Base-by-base conservation (phyloP, 2,888 invertebrate species). In the Xiphydria camelus region DNA sequence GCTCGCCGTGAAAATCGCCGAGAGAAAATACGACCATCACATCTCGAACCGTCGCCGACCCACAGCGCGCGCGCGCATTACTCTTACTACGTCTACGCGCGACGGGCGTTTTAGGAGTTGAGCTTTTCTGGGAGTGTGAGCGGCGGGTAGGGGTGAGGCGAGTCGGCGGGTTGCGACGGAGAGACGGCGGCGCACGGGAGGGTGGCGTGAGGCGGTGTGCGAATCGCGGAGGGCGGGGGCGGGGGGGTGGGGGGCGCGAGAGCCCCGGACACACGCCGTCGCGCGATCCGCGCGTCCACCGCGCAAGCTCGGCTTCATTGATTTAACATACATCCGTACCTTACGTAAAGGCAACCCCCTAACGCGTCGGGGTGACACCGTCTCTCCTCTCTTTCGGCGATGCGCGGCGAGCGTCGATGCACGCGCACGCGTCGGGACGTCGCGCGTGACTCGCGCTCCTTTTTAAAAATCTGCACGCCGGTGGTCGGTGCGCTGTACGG, bases 271-370 rank as follows among this genome's bases (percentile, higher is more conserved):
- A 41, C 52, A 53, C 55, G 58, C 29, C 62, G 52, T 43, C 48
- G 42, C 51, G 25, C 62, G 58, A 55, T 49, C 51, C 51, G 45
- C 53, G 54, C n/a, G n/a, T n/a, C 51, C 53, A 57, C 51, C 56
- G 72, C 74, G 74, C 74, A 74, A 64, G 65, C 70, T 50, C 73
- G 59, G 61, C 63, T 72, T 74, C 72, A 74, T 74, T 74, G 74
- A 74, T 74, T 74, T 69, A 71, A 66, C 66, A 56, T 61, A 55
- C 48, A 41, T 48, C 38, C 47, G 15, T 21, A 49, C 46, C 51
- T 53, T 51, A 51, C 46, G 50, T 53, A 55, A 48, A 45, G 40
- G 43, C 34, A 46, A 41, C 41, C 49, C 40, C 46, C 50, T 53
- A 44, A 43, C 51, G 15, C 41, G 49, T 49, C 17, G 17, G 17